These are phyloP conservation scores for Lasioglossum lativentre DNA, from an alignment of 2,888 invertebrate species.

Conservation along the genomic window DNA sequence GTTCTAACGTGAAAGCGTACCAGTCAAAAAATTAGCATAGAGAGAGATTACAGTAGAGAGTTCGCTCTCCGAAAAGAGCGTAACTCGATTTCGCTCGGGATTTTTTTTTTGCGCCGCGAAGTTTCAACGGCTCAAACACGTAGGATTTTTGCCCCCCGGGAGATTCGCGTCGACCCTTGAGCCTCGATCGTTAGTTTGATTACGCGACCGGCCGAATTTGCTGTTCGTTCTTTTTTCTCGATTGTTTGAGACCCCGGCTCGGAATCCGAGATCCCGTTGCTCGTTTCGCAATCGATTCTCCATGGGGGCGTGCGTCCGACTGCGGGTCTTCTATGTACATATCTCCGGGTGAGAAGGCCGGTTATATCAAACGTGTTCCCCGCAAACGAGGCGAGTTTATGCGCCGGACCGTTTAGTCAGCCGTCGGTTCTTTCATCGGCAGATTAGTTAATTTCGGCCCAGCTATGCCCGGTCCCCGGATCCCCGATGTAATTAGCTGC, in stretches of 20 bases:
- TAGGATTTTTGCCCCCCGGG: not conserved
- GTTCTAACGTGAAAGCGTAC: not conserved
- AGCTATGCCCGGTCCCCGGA: constrained; percentile 72
- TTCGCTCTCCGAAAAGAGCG: not conserved
- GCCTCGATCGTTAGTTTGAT: not conserved
- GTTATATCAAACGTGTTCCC: constrained; percentile 7
- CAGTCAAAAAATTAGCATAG: not conserved
- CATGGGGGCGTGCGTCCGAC: constrained; percentile 10
- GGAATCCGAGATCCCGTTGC: not conserved
- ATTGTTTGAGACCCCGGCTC: not conserved
- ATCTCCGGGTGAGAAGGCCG: not conserved
- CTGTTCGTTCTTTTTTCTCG: not conserved
- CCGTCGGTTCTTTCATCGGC: constrained; percentile 77
- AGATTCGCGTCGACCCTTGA: not conserved
- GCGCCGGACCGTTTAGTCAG: constrained; percentile 65
- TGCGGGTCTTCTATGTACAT: not conserved
- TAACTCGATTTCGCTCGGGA: not conserved
- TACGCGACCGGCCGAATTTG: not conserved
- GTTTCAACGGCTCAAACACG: not conserved
- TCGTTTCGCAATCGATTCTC: constrained; percentile 46
- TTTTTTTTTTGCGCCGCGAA: not conserved
- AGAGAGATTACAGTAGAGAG: not conserved
- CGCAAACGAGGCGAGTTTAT: constrained; percentile 55
- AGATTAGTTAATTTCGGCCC: constrained; percentile 81
- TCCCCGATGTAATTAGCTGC: constrained; percentile 82